Base-by-base conservation (phyloP, 1,140 invertebrate species). In the Nasonia giraulti region DNA sequence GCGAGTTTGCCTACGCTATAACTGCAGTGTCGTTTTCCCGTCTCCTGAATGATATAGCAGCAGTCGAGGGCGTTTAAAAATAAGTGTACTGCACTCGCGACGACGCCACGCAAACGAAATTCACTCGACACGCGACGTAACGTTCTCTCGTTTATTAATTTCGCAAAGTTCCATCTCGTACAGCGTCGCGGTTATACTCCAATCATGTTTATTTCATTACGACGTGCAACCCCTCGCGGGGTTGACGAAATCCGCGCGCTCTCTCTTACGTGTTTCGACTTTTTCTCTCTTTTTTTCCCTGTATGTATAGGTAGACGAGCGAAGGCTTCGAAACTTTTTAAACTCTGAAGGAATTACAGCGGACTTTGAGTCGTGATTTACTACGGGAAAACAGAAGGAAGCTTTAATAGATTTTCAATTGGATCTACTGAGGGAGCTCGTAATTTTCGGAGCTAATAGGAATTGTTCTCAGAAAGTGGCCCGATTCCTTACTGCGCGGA, bases 381-480 rank as follows among this genome's bases (percentile, higher is more conserved):
- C 50, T 68, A 31, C 37, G 33, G 40, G 33, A 17, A 23, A 80
- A 76, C 76, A 76, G 75, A 81, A 81, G 3, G 33, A 80, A 23
- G 55, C 55, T 68, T 80, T 85, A 81, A 85, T 85, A 27, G 78
- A 44, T 85, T 76, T 76, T 76, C 83, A 23, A 84, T 75, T 75
- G 68, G 69, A 80, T 80, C 31, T 0, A 71, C 10, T 14, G 68
- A 31, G n/a, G 40, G 31, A 76, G 11, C n/a, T 17, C 75, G 69
- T 83, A 73, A 83, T 83, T 83, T 78, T 37, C n/a, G 20, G n/a
- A 83, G 74, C 66, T 37, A 37, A 37, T 37, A 37, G 33, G 33
- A 50, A 12, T 11, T 27, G 27, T 27, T 17, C 40, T n/a, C 55
- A 0, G 17, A 62, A 62, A 62, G 27, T 0, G 20, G 20, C 2